Evolutionary conservation across 2,888 invertebrate species (phyloP), one percentile per base, ranked within the genome.

Genomic region (Chymomyza amoena): DNA sequence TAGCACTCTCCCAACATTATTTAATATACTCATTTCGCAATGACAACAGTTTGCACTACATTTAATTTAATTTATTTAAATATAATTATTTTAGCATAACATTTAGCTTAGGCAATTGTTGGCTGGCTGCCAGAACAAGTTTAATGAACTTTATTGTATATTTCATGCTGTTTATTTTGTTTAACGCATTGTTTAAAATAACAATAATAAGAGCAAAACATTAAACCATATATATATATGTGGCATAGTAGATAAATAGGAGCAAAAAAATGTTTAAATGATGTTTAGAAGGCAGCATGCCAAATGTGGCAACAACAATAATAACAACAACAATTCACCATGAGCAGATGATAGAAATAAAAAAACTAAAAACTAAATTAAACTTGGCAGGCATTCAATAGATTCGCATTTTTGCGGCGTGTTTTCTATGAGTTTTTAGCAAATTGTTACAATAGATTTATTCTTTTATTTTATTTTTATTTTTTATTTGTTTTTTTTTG

Each of bases 381-480:
- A 65, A 65, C 56, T 77, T 84, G 82, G 87, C 87, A 81, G 64
- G 69, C 25, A 75, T 78, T 81, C 88, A 81, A 87, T 71, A 20
- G 20, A 13, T 7, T 50, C 45, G 56, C 61, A 32, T 36, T 57
- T 62, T 60, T 61, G 28, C n/a, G 57, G 32, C 16, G 39, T 56
- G 32, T 56, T 36, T 32, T 32, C 32, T 32, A 32, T 32, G 9
- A 6, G 9, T 32, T 32, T 15, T 50, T 9, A 66, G 51, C 52
- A 25, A 68, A 50, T 61, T 78, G 45, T 64, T 70, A 67, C 57
- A 66, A 61, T 70, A 64, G 72, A 66, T 75, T 77, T 74, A 64
- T 63, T 73, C 74, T 57, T 52, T 61, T 61, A 7, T 25, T 25
- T 25, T 50, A 71, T 73, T 66, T 70, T 10, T 54, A 50, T 67